A percentile compares a stretch with the other conserved stretches of the same genome.
phyloP scores from a whole-genome alignment of 2,113 vertebrate genomes.

The Myrmecophaga tridactyla region DNA sequence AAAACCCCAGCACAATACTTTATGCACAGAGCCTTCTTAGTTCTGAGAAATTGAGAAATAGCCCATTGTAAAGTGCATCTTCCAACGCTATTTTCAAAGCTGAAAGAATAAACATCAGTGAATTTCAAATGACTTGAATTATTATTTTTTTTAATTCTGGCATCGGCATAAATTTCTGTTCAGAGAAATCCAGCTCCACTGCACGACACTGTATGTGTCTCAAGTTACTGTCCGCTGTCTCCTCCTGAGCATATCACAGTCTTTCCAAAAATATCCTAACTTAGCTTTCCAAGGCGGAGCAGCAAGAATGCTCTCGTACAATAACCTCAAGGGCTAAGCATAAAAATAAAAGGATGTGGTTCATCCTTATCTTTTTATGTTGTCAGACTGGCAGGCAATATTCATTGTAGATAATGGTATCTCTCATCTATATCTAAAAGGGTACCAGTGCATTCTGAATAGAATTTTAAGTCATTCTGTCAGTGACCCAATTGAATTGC shows the following conservation, averaged over 20 bases:
- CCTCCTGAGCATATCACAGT: background rate
- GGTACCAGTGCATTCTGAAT: background rate
- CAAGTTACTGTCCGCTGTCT: background rate
- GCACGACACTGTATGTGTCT: background rate
- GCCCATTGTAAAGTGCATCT: background rate
- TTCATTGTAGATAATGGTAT: constrained; percentile 25
- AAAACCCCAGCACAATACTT: background rate
- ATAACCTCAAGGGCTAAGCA: background rate
- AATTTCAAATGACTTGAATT: constrained; percentile 7
- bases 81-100: background rate
- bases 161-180: background rate
- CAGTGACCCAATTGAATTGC: constrained; percentile 39
- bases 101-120: background rate
- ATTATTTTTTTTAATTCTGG: background rate
- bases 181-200: background rate
- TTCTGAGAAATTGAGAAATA: background rate
- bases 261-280: constrained; percentile 46
- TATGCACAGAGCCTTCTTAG: background rate
- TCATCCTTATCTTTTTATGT: constrained; percentile 39
- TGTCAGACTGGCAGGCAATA: background rate
- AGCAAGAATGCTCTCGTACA: background rate
- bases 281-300: constrained; percentile 23
- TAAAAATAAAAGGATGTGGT: constrained; percentile 4
- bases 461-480: constrained; percentile 63
- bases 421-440: constrained; percentile 51